Evolutionary conservation across 2,113 vertebrate species (phyloP).

Genomic region (Dermatemys mawii): DNA sequence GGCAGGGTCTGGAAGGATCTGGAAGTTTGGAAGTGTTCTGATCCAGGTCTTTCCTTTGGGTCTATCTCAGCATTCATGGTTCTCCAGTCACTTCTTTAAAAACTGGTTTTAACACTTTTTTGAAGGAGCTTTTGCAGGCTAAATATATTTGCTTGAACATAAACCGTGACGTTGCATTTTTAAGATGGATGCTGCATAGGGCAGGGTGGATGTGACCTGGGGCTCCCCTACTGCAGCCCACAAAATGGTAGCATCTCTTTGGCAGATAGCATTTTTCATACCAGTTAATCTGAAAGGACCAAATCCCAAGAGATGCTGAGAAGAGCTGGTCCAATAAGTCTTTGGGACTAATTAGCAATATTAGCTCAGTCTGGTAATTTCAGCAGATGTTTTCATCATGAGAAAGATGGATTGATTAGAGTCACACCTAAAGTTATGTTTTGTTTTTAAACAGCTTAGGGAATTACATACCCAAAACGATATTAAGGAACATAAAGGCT

Average conservation of each 20-base stretch:
- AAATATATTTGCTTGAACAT: slow-evolving; percentile 30
- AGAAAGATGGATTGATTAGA: not conserved
- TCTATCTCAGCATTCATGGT: slow-evolving; percentile 39
- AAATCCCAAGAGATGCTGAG: slow-evolving; percentile 48
- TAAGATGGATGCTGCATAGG: slow-evolving; percentile 55
- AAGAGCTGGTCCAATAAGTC: not conserved
- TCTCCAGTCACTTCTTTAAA: slow-evolving; percentile 25
- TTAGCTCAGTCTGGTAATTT: not conserved
- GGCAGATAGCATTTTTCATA: slow-evolving; percentile 53
- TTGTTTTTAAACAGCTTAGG: not conserved
- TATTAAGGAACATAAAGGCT: not conserved
- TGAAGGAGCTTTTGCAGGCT: not conserved
- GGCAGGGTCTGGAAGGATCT: slow-evolving; percentile 48
- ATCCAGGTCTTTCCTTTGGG: slow-evolving; percentile 59
- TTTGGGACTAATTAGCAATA: not conserved
- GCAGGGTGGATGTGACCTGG: slow-evolving; percentile 38
- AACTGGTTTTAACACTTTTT: not conserved
- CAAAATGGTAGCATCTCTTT: slow-evolving; percentile 39
- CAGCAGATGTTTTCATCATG: not conserved
- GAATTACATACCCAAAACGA: not conserved
- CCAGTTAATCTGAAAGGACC: slow-evolving; percentile 40
- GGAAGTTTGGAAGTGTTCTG: slow-evolving; percentile 60
- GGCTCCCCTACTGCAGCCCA: slow-evolving; percentile 37
- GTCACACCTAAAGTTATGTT: not conserved
- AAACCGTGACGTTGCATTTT: slow-evolving; percentile 10